Evolutionary conservation across 1,140 invertebrate species (phyloP).

Genomic region (Atta colombica): DNA sequence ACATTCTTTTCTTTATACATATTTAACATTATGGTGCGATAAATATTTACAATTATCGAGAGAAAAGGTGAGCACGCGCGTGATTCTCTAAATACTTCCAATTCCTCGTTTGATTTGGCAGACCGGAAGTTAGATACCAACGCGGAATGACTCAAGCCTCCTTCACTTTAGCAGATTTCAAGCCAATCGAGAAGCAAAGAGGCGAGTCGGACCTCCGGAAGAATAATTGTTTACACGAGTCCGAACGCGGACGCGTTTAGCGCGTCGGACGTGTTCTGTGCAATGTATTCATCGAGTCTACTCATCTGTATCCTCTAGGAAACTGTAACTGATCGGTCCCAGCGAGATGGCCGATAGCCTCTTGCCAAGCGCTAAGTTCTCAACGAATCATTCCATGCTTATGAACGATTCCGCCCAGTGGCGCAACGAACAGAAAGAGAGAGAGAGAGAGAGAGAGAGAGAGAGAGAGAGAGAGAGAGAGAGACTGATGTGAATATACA

Average conservation of each 20-base stretch:
- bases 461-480: not conserved
- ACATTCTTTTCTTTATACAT: constrained; percentile 1
- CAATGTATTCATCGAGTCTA: constrained; percentile 75
- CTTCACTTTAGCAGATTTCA: not conserved
- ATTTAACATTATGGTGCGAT: not conserved
- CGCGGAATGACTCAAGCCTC: constrained; percentile 54
- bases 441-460: not conserved
- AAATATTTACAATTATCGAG: constrained; percentile 52
- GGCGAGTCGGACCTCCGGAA: constrained; percentile 64
- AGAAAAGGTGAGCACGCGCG: constrained; percentile 9
- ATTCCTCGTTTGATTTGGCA: constrained; percentile 15
- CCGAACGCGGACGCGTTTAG: constrained; percentile 66
- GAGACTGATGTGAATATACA: not conserved
- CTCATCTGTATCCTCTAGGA: constrained; percentile 72
- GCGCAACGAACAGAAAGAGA: not conserved
- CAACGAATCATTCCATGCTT: constrained; percentile 21
- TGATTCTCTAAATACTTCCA: constrained; percentile 33
- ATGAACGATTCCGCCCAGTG: not conserved
- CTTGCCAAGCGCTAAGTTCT: constrained; percentile 18
- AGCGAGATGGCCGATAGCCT: constrained; percentile 66
- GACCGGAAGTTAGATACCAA: constrained; percentile 60
- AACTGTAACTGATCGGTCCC: constrained; percentile 56
- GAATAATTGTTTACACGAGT: constrained; percentile 76
- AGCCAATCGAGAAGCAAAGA: constrained; percentile 61
- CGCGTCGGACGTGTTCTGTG: constrained; percentile 68